Evolutionary conservation across 1,140 invertebrate genomes (phyloP), one percentile per base, ranked within the genome.

Genomic region (Brachionus plicatilis): DNA sequence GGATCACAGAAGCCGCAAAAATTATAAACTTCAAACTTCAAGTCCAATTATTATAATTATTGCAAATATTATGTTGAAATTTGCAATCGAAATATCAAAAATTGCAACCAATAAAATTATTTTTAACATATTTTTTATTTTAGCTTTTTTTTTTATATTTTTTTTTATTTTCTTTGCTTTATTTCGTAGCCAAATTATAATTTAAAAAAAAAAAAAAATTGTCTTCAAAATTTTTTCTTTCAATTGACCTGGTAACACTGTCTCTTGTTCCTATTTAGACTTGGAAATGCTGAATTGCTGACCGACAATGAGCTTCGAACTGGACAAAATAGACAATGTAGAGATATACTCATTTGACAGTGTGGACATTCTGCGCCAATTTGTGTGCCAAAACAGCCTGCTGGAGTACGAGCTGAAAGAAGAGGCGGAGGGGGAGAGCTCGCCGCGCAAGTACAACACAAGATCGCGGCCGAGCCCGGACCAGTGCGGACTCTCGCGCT

Each of bases 41-140:
- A 60, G 53, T 60, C 53, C 53, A 24, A 60, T 60, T 60, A 60
- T 60, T 60, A 60, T 60, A 60, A 60, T 60, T 60, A 60, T 60
- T 60, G 53, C 53, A 60, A 60, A 60, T 60, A 68, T 68, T 68
- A 68, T 68, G 66, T 33, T 68, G 66, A 68, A 68, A 68, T 33
- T 68, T 68, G 66, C 66, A 68, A 33, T 68, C 4, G 66, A 68
- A 68, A 68, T 68, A 68, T 68, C 66, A 68, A 68, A 68, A 3
- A 33, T 68, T 68, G 27, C 27, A 68, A 68, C 66, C 66, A 68
- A 68, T 68, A 29, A 68, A 68, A 68, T 68, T 68, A 12, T 14
- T 68, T 68, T 68, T 33, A 68, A 68, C 66, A 68, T 68, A 68
- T 68, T 68, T 68, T 68, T 68, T 65, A 65, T 65, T 68, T 33